These are phyloP conservation scores for Ryuthela nishihirai DNA, from an alignment of 2,888 invertebrate genomes.

Conservation along the genomic window DNA sequence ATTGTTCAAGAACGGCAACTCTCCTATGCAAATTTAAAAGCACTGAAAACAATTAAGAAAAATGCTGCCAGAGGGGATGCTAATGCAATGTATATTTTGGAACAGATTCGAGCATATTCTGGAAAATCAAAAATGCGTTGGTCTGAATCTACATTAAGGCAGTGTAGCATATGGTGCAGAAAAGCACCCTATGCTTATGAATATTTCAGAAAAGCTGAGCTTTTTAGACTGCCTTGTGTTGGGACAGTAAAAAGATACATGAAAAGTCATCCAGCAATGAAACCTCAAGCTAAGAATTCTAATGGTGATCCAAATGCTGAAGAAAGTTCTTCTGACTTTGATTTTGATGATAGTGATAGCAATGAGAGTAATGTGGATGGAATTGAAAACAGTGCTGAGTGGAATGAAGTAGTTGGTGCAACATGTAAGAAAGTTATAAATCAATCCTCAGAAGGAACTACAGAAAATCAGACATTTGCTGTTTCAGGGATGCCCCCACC, in stretches of 20 bases:
- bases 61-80: conserved; percentile 26
- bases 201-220: conserved; percentile 31
- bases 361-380: conserved; percentile 1
- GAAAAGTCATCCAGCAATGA: conserved; percentile 26
- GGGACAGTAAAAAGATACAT: conserved; percentile 28
- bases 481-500: no score
- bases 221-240: conserved; percentile 25
- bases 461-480: no score
- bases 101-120: conserved; percentile 25
- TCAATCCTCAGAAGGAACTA: no score
- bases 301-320: conserved; percentile 5
- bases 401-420: not conserved
- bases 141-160: conserved; percentile 30
- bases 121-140: conserved; percentile 23
- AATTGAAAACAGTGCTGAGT: not conserved
- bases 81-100: conserved; percentile 23
- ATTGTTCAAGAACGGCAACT: conserved; percentile 30
- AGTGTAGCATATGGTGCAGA: conserved; percentile 29
- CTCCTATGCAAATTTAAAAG: conserved; percentile 23
- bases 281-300: conserved; percentile 3
- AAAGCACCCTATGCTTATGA: conserved; percentile 35
- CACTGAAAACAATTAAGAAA: conserved; percentile 21
- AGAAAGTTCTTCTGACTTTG: conserved; percentile 31
- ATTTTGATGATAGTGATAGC: conserved; percentile 23
- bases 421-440: not conserved